Evolutionary conservation across 1,140 invertebrate species (phyloP).

Genomic region (Thaumetopoea pityocampa): DNA sequence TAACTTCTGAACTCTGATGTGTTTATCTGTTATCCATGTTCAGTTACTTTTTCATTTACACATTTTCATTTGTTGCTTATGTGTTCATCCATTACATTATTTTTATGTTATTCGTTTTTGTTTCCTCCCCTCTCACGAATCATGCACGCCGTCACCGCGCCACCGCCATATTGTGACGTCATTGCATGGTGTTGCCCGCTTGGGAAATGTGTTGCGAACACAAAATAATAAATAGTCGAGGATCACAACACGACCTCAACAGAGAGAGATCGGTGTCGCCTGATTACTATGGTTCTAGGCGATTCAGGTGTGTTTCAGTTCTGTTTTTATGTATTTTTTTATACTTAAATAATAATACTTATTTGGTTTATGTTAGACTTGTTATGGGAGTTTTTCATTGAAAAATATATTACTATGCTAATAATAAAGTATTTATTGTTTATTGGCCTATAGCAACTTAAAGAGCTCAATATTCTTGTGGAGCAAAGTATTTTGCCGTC

Average conservation of each 20-base stretch:
- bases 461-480: no score
- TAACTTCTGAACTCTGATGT: no score
- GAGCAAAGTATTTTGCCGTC: no score
- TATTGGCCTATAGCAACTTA: no score
- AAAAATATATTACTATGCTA: no score
- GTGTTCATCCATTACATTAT: conserved; percentile 9
- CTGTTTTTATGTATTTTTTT: conserved; percentile 14
- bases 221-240: conserved; percentile 73
- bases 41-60: not conserved
- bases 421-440: no score
- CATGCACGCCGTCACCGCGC: conserved; percentile 24
- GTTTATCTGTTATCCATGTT: no score
- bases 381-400: not conserved
- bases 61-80: conserved; percentile 6
- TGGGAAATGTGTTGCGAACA: conserved; percentile 22
- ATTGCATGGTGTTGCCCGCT: conserved; percentile 46
- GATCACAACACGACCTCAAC: conserved; percentile 81
- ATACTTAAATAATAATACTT: conserved; percentile 4
- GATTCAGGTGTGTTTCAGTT: conserved; percentile 78
- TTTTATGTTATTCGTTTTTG: conserved; percentile 23
- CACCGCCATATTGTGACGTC: conserved; percentile 38
- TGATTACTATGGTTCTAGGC: conserved; percentile 79
- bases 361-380: not conserved
- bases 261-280: conserved; percentile 78
- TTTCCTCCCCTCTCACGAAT: conserved; percentile 29